Percentiles rank a stretch among this genome's conserved stretches.
These are phyloP conservation scores for Nasonia oneida DNA, from an alignment of 2,888 invertebrate species.

Conservation along the genomic window DNA sequence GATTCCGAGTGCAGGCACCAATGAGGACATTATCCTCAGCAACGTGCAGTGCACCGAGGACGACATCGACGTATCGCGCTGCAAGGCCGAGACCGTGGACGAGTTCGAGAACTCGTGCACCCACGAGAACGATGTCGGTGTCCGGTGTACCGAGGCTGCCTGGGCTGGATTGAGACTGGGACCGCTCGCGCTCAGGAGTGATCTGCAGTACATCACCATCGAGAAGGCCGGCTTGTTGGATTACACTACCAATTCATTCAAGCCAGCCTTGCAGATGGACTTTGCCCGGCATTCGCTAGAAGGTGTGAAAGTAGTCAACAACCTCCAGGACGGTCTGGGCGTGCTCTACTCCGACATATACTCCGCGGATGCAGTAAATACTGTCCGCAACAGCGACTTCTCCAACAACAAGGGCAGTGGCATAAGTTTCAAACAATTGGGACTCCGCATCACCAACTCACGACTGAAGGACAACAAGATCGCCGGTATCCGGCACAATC, in stretches of 20 bases:
- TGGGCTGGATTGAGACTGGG: slow-evolving; percentile 97
- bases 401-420: slow-evolving; percentile 93
- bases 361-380: slow-evolving; percentile 90
- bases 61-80: slow-evolving; percentile 93
- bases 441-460: slow-evolving; percentile 89
- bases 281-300: slow-evolving; percentile 91
- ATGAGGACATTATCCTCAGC: slow-evolving; percentile 89
- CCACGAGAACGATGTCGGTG: slow-evolving; percentile 93
- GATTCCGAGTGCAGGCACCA: slow-evolving; percentile 88
- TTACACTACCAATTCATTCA: slow-evolving; percentile 92
- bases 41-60: slow-evolving; percentile 95
- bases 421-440: slow-evolving; percentile 93
- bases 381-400: slow-evolving; percentile 91
- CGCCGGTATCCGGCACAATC: slow-evolving; percentile 96
- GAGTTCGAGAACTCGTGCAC: slow-evolving; percentile 94
- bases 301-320: slow-evolving; percentile 89
- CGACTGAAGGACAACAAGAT: slow-evolving; percentile 90
- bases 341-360: slow-evolving; percentile 96
- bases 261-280: slow-evolving; percentile 94
- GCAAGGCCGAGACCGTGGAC: slow-evolving; percentile 87
- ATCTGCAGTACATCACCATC: slow-evolving; percentile 92
- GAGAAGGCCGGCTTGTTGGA: slow-evolving; percentile 97
- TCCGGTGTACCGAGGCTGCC: slow-evolving; percentile 93
- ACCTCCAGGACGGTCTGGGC: slow-evolving; percentile 95
- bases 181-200: slow-evolving; percentile 91